phyloP scores from a whole-genome alignment of 30 jellyfish, hydroid and myxozoan genomes.

The Hydractinia symbiolongicarpus region DNA sequence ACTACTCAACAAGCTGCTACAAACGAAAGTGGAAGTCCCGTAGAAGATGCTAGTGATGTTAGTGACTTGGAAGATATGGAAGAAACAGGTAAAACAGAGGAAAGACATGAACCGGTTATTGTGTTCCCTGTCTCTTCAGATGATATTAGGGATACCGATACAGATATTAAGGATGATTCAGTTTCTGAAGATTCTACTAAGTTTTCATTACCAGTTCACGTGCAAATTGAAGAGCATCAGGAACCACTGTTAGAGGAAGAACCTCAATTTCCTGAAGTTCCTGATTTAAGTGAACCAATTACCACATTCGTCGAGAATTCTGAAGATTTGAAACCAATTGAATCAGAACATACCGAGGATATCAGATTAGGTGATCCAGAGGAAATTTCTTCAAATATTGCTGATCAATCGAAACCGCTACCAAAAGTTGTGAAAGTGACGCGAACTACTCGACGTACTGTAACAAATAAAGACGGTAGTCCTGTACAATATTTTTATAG shows the following conservation, averaged over 20 bases:
- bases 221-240: too few relatives aligned
- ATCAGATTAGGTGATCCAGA: background rate
- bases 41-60: background rate
- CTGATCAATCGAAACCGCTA: background rate
- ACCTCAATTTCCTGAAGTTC: too few relatives aligned
- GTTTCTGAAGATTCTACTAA: too few relatives aligned
- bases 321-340: background rate
- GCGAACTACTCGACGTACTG: background rate
- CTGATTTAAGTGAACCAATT: too few relatives aligned
- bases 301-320: background rate
- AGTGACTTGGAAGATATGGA: too few relatives aligned
- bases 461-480: background rate
- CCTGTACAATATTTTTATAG: too few relatives aligned
- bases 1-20: background rate
- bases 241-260: too few relatives aligned
- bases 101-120: too few relatives aligned
- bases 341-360: background rate
- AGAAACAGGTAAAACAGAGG: too few relatives aligned
- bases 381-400: too few relatives aligned
- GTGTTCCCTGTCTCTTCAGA: too few relatives aligned
- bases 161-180: background rate
- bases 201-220: too few relatives aligned
- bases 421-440: background rate
- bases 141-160: background rate
- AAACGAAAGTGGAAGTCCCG: background rate